Percentiles rank a stretch among this genome's conserved stretches.
Conservation (phyloP, 1,140 invertebrate species). For the Rhopalosiphum padi region DNA sequence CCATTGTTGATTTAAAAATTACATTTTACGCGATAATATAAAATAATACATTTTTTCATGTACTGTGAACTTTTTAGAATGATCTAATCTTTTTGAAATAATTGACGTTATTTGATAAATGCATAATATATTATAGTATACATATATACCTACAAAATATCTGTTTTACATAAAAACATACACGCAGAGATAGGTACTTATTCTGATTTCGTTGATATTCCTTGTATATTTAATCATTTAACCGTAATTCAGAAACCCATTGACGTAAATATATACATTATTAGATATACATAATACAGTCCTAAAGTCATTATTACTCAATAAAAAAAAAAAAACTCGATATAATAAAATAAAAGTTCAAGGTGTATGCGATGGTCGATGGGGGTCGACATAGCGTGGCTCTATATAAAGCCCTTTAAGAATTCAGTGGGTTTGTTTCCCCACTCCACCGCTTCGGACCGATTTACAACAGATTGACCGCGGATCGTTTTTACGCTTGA, state of each 20-base stretch:
- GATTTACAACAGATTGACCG: conserved; percentile 58
- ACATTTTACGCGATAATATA: not conserved
- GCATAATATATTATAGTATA: not conserved
- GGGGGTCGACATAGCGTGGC: not conserved
- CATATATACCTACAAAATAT: not conserved
- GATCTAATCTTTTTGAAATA: not conserved
- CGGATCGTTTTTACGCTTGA: conserved; percentile 56
- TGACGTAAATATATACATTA: not conserved
- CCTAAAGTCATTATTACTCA: not conserved
- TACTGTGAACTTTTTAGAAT: not conserved
- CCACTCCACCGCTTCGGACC: not conserved
- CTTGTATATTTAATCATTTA: not conserved
- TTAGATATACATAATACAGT: not conserved
- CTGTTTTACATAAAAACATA: not conserved
- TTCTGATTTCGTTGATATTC: not conserved
- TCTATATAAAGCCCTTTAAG: conserved; percentile 33
- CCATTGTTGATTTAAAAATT: no score
- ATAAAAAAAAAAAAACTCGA: not conserved
- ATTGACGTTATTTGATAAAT: not conserved
- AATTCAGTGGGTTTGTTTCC: conserved; percentile 37
- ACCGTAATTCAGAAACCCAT: not conserved
- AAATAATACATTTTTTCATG: not conserved
- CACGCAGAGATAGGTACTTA: not conserved
- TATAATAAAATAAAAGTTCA: conserved; percentile 33
- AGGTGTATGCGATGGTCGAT: not conserved